Conservation (phyloP, 2,888 invertebrate species). For the Macaria liturata region DNA sequence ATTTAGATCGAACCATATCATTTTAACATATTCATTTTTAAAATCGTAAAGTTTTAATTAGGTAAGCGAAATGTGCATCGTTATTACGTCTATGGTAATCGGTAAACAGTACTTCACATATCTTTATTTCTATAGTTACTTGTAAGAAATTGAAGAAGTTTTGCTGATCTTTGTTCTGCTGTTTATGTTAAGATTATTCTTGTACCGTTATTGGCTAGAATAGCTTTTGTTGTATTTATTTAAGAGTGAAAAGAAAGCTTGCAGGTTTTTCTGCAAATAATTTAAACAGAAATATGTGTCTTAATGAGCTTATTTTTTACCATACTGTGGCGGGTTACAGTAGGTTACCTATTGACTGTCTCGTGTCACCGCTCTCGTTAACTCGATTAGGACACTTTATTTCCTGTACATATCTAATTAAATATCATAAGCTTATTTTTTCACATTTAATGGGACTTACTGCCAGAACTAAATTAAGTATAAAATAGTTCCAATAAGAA, state of each 20-base stretch:
- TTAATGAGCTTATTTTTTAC: conserved; percentile 7
- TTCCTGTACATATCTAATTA: conserved; percentile 3
- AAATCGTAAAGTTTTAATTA: conserved; percentile 52
- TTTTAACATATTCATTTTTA: conserved; percentile 64
- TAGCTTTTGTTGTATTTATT: conserved; percentile 20
- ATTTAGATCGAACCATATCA: conserved; percentile 75
- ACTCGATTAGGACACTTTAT: conserved; percentile 15
- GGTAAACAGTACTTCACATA: conserved; percentile 32
- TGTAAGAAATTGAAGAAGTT: conserved; percentile 46
- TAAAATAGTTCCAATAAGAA: background rate
- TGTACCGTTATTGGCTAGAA: conserved; percentile 50
- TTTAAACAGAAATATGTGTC: conserved; percentile 2
- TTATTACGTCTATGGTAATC: conserved; percentile 28
- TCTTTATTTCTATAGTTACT: conserved; percentile 37
- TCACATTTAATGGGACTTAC: conserved; percentile 48
- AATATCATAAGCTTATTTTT: conserved; percentile 1
- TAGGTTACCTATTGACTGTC: background rate
- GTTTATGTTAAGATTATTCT: conserved; percentile 59
- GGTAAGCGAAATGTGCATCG: conserved; percentile 41
- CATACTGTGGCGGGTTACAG: background rate
- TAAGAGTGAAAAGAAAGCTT: conserved; percentile 6
- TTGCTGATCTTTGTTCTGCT: conserved; percentile 56
- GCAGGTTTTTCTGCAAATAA: background rate
- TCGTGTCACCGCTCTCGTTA: background rate
- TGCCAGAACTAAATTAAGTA: conserved; percentile 55